Evolutionary conservation across 2,113 vertebrate species (phyloP).

Genomic region (Coreoperca whiteheadi): DNA sequence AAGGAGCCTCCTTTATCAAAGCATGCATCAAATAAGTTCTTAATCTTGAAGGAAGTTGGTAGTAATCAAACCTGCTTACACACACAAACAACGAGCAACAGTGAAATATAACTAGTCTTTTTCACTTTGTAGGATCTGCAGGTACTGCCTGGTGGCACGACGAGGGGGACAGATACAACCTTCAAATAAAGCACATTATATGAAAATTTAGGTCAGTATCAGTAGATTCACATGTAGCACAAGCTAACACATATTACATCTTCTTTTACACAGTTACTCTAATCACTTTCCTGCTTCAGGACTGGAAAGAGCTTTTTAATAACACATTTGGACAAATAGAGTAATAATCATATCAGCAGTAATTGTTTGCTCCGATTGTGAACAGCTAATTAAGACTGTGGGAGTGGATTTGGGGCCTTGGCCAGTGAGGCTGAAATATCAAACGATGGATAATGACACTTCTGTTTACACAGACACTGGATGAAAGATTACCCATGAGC

Average conservation of each 20-base stretch:
- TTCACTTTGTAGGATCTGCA: too few relatives aligned
- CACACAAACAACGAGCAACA: too few relatives aligned
- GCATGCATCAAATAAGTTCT: too few relatives aligned
- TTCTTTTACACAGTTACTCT: background rate
- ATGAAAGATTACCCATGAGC: conserved; percentile 50
- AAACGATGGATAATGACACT: conserved; percentile 27
- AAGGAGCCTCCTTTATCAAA: too few relatives aligned
- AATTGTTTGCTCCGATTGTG: conserved; percentile 21
- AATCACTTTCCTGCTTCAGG: background rate
- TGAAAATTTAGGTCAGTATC: background rate
- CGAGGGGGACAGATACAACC: too few relatives aligned
- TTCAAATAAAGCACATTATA: too few relatives aligned
- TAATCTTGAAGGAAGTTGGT: too few relatives aligned
- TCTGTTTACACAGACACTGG: conserved; percentile 14
- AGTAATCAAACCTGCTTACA: too few relatives aligned
- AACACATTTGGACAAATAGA: background rate
- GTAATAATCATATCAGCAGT: conserved; percentile 15
- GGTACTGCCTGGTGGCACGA: too few relatives aligned
- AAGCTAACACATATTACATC: background rate
- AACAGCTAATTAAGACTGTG: conserved; percentile 48
- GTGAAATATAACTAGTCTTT: too few relatives aligned
- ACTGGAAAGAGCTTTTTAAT: background rate
- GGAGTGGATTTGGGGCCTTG: conserved; percentile 39
- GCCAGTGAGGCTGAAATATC: background rate
- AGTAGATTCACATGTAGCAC: background rate